phyloP scores from a whole-genome alignment of 2,888 invertebrate species.

The Melanophora roralis region DNA sequence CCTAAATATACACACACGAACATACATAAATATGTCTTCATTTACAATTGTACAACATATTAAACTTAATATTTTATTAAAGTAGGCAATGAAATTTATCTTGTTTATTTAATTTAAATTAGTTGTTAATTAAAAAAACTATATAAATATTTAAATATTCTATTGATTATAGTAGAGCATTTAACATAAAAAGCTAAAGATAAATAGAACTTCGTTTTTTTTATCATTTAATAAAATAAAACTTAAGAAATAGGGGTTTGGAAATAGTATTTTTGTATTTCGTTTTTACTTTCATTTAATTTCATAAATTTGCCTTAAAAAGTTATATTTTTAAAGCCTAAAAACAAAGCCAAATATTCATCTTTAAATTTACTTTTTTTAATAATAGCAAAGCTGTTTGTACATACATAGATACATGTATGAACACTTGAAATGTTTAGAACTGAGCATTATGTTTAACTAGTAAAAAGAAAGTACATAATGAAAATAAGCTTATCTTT shows the following conservation, averaged over 20 bases:
- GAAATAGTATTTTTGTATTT: conserved; percentile 31
- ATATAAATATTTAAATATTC: conserved; percentile 46
- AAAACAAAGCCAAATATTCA: conserved; percentile 43
- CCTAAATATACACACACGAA: conserved; percentile 31
- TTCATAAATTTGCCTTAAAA: conserved; percentile 31
- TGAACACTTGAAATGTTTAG: background rate
- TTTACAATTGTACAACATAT: conserved; percentile 57
- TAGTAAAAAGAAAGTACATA: background rate
- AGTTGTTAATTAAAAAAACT: conserved; percentile 42
- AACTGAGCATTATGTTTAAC: background rate
- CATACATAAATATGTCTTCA: conserved; percentile 17
- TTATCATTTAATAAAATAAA: conserved; percentile 44
- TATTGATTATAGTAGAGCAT: conserved; percentile 26
- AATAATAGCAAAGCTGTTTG: conserved; percentile 25
- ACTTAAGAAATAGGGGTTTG: conserved; percentile 46
- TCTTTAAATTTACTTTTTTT: conserved; percentile 29
- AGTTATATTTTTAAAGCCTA: conserved; percentile 43
- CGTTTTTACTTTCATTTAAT: conserved; percentile 29
- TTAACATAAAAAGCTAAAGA: conserved; percentile 54
- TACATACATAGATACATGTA: background rate
- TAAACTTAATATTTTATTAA: conserved; percentile 42
- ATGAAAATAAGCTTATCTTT: background rate
- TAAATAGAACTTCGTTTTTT: conserved; percentile 53
- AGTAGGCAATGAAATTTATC: conserved; percentile 1
- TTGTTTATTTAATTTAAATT: too few species aligned